These are phyloP conservation scores for Anoplolepis gracilipes DNA, from an alignment of 1,140 invertebrate species.

Conservation along the genomic window DNA sequence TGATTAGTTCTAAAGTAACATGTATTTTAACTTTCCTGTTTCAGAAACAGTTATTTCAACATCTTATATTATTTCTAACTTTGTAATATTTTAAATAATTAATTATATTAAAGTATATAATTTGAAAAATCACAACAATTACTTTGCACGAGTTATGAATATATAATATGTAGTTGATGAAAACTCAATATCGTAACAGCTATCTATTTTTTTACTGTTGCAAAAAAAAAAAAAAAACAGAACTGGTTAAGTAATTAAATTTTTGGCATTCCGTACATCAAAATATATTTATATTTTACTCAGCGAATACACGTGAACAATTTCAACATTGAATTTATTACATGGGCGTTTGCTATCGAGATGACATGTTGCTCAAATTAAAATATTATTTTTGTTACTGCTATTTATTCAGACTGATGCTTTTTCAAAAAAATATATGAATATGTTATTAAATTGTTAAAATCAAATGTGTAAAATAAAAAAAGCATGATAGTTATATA, in stretches of 20 bases:
- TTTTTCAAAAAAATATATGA: conserved; percentile 25
- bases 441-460: conserved; percentile 23
- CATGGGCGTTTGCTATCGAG: neutral
- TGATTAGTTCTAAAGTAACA: neutral
- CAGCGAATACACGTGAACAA: conserved; percentile 10
- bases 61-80: neutral
- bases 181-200: neutral
- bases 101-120: neutral
- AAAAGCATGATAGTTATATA: neutral
- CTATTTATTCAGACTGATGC: neutral
- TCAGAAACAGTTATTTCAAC: neutral
- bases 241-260: conserved; percentile 34
- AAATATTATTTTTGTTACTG: conserved; percentile 19
- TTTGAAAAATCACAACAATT: neutral
- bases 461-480: neutral
- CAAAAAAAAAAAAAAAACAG: too few relatives aligned
- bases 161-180: neutral
- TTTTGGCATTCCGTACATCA: conserved; percentile 10
- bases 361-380: conserved; percentile 7
- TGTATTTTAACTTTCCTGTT: neutral
- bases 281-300: conserved; percentile 18
- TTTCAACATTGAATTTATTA: conserved; percentile 54
- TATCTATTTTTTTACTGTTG: neutral
- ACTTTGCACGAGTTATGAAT: neutral
- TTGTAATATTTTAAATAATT: conserved; percentile 10